Evolutionary conservation across 2,797 vertebrate genomes (phyloP), one percentile per base, ranked within the genome.

Genomic region (Coranthus polyacanthus): DNA sequence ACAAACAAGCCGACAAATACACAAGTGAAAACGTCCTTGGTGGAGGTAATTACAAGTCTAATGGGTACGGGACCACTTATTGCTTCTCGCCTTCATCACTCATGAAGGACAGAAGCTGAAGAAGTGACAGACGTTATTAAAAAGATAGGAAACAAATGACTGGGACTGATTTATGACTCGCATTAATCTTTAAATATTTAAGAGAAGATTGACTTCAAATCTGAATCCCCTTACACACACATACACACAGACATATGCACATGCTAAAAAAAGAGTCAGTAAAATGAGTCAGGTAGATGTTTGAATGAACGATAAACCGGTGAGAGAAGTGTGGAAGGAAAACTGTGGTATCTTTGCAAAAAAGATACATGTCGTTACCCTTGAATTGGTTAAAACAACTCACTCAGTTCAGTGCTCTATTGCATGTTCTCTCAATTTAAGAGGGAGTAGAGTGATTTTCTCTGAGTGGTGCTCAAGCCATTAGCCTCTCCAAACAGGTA

Each of bases 1-100:
- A 24, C 22, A 24, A 24, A 6, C 22, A 24, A 24, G 6, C 22
- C 22, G 6, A 24, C 22, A 24, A 24, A 24, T 24, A 24, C 22
- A 24, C 22, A 24, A 6, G 22, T 24, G 22, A 24, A 3, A 24
- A 24, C 6, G 22, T 24, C 22, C 22, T 24, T 24, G 22, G 22
- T 24, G 22, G 22, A 6, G 3, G 39, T 62, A 47, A 72, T 82
- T 70, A 61, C 5, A 0, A 50, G 12, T 41, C 45, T 59, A 78
- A 81, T 77, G 42, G 52, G 53, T 44, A 61, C 36, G 45, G 21
- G 38, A 46, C 32, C 53, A 61, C 78, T 67, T 72, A 44, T 34
- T 51, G 22, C 13, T 65, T 74, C 54, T 36, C 55, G 69, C 43
- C 45, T 46, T 11, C 13, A 45, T 62, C 72, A 74, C 76, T 76